Evolutionary conservation across 2,888 invertebrate species (phyloP).

Genomic region (Trissoscelio sp.): DNA sequence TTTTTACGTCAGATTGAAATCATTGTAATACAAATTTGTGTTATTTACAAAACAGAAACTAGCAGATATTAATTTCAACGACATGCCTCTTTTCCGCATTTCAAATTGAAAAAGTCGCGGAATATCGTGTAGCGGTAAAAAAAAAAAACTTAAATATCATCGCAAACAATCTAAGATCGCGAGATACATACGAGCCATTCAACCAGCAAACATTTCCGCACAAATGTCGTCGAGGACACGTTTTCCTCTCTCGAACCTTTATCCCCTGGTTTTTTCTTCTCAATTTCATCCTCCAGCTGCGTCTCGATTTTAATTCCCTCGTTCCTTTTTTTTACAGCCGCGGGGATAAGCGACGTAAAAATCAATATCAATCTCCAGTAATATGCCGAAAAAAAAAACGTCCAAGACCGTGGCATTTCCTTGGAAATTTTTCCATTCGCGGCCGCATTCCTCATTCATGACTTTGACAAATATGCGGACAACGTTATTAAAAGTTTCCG

Average conservation of each 20-base stretch:
- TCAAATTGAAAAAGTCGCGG: constrained; percentile 23
- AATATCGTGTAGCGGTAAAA: constrained; percentile 18
- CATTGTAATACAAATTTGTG: too few relatives aligned
- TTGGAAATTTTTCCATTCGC: constrained; percentile 27
- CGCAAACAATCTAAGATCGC: constrained; percentile 28
- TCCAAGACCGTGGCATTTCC: constrained; percentile 23
- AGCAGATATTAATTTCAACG: constrained; percentile 14
- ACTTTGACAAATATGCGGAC: constrained; percentile 41
- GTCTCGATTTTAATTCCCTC: constrained; percentile 43
- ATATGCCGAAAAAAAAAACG: constrained; percentile 42
- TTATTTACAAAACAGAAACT: not conserved
- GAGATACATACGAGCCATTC: constrained; percentile 23
- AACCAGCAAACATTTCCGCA: constrained; percentile 32
- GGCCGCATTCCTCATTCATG: constrained; percentile 23
- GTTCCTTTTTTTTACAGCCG: constrained; percentile 18
- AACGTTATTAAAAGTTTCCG: constrained; percentile 41
- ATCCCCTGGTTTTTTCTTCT: constrained; percentile 10
- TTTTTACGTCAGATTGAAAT: too few relatives aligned
- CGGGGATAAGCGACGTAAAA: constrained; percentile 27
- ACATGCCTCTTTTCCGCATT: too few relatives aligned
- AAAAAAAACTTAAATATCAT: constrained; percentile 7
- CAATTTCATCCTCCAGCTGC: not conserved
- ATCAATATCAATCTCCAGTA: constrained; percentile 53
- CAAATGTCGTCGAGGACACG: constrained; percentile 17
- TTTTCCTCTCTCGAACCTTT: not conserved